Evolutionary conservation across 2,113 vertebrate genomes (phyloP), one percentile per base, ranked within the genome.

Genomic region (Thunnus maccoyii): DNA sequence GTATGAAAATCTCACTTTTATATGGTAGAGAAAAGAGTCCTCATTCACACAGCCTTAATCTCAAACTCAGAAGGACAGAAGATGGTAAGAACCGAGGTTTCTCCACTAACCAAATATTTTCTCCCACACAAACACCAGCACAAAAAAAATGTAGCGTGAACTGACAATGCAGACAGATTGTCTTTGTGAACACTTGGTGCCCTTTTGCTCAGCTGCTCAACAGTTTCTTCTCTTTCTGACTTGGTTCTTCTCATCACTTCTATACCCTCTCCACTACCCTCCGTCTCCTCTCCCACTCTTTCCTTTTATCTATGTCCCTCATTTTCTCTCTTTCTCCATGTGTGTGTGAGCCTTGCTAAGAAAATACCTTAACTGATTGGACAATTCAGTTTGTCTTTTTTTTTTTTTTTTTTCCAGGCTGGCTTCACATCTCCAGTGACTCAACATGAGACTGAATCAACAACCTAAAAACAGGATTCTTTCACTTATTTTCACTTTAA

Each of bases 371-470:
- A 27, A 46, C 55, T 30, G 20, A 70, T 10, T 44, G 32, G 25
- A 47, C 22, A 41, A 41, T 50, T 48, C 50, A 62, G 16, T 30
- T 10, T 54, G 32, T 30, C 17, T 0, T 72, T 50, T 52, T 72
- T 30, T 10, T 54, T 20, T 30, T 12, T 0, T 72, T 50, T 52
- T 72, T n/a, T 50, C 7, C n/a, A n/a, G n/a, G 2, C 15, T 27
- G n/a, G 27, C 46, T 61, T n/a, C 2, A 73, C 56, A 56, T 48
- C 25, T 10, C 44, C 5, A 5, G 44, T 25, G 46, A 56, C 51
- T 84, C 51, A 75, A 74, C 16, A 22, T 10, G 11, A 69, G 27
- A 22, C 32, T 0, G 3, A 17, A 61, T 66, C 27, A 74, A 32
- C 47, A 25, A 32, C 3, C 20, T 47, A 3, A 60, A 67, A 73